A percentile compares a stretch with the other conserved stretches of the same genome.
Conservation (phyloP, 2,888 invertebrate genomes). For the Agrotis puta region DNA sequence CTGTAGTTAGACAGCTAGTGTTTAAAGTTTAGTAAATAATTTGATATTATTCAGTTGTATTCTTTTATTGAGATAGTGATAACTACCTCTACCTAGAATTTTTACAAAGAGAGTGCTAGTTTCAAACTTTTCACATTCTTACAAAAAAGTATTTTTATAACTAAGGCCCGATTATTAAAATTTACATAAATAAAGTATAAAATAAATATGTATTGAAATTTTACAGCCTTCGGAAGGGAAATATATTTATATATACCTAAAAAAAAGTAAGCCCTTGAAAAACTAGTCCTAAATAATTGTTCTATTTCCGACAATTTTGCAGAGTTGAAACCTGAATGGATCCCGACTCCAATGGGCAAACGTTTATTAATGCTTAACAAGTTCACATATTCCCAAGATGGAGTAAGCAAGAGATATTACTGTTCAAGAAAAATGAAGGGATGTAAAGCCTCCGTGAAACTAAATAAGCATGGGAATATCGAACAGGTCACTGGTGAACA, state of each 20-base stretch:
- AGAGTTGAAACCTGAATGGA: constrained; percentile 11
- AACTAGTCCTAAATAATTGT: background rate
- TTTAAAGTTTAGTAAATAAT: background rate
- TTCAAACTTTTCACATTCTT: no score
- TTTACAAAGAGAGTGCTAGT: no score
- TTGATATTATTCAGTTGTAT: no score
- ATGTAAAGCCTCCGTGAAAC: constrained; percentile 28
- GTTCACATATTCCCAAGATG: constrained; percentile 31
- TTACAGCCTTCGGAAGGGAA: background rate
- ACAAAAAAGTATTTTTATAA: background rate
- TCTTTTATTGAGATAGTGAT: no score
- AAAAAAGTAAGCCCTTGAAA: background rate
- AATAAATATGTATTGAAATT: background rate
- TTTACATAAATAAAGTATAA: background rate
- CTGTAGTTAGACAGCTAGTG: background rate
- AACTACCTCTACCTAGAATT: no score
- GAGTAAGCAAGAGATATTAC: constrained; percentile 26
- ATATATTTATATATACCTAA: background rate
- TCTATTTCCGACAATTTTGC: background rate
- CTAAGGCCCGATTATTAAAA: background rate
- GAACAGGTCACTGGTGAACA: constrained; percentile 14
- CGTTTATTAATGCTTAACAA: constrained; percentile 29
- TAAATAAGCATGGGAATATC: constrained; percentile 4
- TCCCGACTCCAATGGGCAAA: constrained; percentile 31
- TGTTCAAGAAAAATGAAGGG: constrained; percentile 34